phyloP scores from a whole-genome alignment of 1,140 invertebrate species.

The Pogonognathellus flavescens region DNA sequence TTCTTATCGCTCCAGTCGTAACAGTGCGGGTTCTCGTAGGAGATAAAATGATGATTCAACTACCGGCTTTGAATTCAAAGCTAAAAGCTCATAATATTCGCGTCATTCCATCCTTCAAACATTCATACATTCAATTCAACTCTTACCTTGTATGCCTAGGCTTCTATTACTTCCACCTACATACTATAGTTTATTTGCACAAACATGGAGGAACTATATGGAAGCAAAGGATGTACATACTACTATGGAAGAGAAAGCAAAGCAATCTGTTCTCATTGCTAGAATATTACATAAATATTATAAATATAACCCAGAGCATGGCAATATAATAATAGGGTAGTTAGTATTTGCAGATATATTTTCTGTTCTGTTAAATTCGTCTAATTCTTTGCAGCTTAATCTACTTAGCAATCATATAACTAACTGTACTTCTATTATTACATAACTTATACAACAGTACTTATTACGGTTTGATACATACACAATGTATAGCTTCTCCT shows the following conservation, averaged over 20 bases:
- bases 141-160: too few relatives aligned
- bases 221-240: not conserved
- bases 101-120: not conserved
- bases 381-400: too few relatives aligned
- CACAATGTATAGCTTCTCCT: too few relatives aligned
- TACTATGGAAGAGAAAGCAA: constrained; percentile 18
- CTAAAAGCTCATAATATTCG: not conserved
- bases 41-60: constrained; percentile 39
- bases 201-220: not conserved
- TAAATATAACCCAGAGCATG: too few relatives aligned
- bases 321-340: too few relatives aligned
- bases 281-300: too few relatives aligned
- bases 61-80: constrained; percentile 26
- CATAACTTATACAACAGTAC: too few relatives aligned
- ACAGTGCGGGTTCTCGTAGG: not conserved
- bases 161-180: too few relatives aligned
- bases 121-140: not conserved
- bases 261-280: constrained; percentile 23
- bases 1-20: constrained; percentile 20
- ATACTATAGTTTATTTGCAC: not conserved
- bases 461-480: too few relatives aligned
- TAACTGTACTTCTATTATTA: not conserved
- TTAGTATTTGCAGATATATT: too few relatives aligned
- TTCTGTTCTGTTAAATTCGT: too few relatives aligned
- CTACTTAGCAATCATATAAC: too few relatives aligned